These are phyloP conservation scores for Scaptodrosophila latifasciaeformis DNA, from an alignment of 2,888 invertebrate species.

Conservation along the genomic window DNA sequence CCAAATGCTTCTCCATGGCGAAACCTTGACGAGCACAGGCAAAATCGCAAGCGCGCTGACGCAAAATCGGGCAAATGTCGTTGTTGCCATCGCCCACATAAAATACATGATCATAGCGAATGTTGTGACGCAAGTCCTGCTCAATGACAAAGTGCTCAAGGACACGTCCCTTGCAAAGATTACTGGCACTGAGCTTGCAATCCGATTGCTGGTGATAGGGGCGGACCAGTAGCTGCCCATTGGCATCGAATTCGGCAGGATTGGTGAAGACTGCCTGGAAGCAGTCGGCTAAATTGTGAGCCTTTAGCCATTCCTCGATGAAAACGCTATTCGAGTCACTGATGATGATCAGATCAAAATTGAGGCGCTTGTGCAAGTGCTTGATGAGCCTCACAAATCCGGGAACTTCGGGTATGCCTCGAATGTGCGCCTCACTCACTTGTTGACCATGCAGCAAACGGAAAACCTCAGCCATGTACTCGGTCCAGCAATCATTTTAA, in stretches of 20 bases:
- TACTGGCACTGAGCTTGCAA: constrained; percentile 82
- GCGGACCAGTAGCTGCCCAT: constrained; percentile 77
- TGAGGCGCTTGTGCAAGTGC: constrained; percentile 73
- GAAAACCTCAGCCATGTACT: constrained; percentile 85
- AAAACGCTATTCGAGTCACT: constrained; percentile 87
- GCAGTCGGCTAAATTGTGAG: constrained; percentile 73
- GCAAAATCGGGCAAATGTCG: constrained; percentile 85
- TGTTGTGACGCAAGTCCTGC: constrained; percentile 70
- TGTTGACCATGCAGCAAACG: constrained; percentile 76
- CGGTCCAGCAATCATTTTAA: constrained; percentile 81
- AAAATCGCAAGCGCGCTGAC: constrained; percentile 78
- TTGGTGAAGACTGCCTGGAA: constrained; percentile 81
- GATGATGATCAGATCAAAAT: constrained; percentile 82
- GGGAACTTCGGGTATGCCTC: constrained; percentile 77
- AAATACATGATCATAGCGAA: constrained; percentile 78
- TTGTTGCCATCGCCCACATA: constrained; percentile 88
- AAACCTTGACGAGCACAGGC: constrained; percentile 81
- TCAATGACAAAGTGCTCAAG: constrained; percentile 80
- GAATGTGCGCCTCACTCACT: constrained; percentile 76
- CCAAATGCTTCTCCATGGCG: constrained; percentile 69
- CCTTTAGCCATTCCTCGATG: constrained; percentile 80
- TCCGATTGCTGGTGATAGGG: constrained; percentile 82
- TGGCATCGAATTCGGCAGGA: constrained; percentile 79
- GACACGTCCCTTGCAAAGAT: constrained; percentile 87
- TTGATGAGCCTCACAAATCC: constrained; percentile 80